Evolutionary conservation across 2,888 invertebrate species (phyloP).

Genomic region (Ochlodes sylvanus): DNA sequence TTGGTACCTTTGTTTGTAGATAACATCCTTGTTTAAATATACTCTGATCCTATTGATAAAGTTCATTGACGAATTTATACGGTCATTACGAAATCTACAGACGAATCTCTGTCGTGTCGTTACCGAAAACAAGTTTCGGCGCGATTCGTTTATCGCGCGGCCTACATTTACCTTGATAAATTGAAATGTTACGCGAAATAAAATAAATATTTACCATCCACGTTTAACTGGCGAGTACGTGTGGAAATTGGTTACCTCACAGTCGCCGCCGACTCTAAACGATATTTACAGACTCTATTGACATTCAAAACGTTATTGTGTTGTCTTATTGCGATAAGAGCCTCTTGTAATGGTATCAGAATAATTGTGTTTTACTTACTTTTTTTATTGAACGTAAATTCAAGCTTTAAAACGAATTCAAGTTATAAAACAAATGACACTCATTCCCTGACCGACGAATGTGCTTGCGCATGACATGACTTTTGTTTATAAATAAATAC

Average conservation of each 20-base stretch:
- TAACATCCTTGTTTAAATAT: no score
- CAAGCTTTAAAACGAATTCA: no score
- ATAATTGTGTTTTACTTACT: background rate
- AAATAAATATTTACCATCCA: constrained; percentile 26
- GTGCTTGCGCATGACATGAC: no score
- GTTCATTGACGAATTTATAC: constrained; percentile 16
- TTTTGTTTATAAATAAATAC: no score
- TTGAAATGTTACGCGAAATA: constrained; percentile 29
- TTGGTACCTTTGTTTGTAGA: no score
- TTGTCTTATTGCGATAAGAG: no score
- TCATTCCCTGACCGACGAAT: no score
- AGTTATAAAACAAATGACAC: background rate
- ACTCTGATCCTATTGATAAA: background rate
- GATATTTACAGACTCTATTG: background rate
- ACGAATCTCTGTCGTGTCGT: constrained; percentile 20
- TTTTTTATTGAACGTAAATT: background rate
- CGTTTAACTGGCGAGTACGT: constrained; percentile 12
- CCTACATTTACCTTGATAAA: constrained; percentile 31
- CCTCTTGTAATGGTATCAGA: no score
- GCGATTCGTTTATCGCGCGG: constrained; percentile 26
- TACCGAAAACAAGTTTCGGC: constrained; percentile 28
- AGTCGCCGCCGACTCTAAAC: constrained; percentile 2
- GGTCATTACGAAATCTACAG: constrained; percentile 11
- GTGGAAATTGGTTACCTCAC: constrained; percentile 14
- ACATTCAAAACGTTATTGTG: no score